Conservation (phyloP, 1,140 invertebrate genomes). For the Mactra quadrangularis region DNA sequence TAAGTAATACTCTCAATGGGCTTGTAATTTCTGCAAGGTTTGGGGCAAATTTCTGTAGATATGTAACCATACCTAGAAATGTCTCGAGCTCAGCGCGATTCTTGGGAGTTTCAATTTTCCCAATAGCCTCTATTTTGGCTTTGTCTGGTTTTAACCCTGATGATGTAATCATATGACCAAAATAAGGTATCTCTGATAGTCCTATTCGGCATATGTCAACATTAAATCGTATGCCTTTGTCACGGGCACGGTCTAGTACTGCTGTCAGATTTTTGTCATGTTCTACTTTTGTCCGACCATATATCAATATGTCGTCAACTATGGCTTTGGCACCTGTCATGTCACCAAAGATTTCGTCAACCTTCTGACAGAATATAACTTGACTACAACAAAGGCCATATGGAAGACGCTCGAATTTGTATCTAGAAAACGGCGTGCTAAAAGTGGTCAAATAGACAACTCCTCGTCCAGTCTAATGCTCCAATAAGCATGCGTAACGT, state of each 20-base stretch:
- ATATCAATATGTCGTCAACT: neutral
- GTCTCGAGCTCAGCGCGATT: constrained; percentile 7
- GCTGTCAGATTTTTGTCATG: neutral
- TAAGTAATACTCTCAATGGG: constrained; percentile 76
- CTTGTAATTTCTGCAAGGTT: neutral
- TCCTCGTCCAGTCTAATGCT: too few species aligned
- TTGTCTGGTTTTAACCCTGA: neutral
- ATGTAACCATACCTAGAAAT: neutral
- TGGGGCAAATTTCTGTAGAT: neutral
- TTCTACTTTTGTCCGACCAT: constrained; percentile 1
- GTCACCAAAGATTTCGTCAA: neutral
- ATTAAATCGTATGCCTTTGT: neutral
- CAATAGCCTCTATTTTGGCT: constrained; percentile 51
- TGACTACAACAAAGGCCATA: neutral
- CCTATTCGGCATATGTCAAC: constrained; percentile 19
- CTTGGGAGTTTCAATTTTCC: neutral
- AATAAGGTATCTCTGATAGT: neutral
- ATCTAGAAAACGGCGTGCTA: neutral
- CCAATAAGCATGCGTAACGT: too few species aligned
- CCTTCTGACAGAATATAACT: neutral
- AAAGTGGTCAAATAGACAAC: neutral
- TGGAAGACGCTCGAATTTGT: neutral
- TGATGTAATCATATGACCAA: neutral
- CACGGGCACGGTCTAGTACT: neutral
- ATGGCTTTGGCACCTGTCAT: neutral